phyloP scores from a whole-genome alignment of 2,888 invertebrate genomes.

The Incurvaria masculella region DNA sequence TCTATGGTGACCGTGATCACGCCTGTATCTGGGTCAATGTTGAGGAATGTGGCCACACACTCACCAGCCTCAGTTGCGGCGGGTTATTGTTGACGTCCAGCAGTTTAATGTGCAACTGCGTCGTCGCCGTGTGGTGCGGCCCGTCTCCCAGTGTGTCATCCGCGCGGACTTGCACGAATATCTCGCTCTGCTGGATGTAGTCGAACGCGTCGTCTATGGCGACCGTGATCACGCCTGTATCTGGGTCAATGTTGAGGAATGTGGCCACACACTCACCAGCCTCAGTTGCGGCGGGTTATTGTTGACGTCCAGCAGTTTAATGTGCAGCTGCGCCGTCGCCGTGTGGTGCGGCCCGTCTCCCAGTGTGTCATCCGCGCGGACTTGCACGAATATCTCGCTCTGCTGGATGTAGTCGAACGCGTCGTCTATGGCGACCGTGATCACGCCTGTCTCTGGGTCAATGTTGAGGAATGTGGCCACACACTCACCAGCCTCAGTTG shows the following conservation, averaged over 20 bases:
- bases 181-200: slow-evolving; percentile 56
- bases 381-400: slow-evolving; percentile 51
- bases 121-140: slow-evolving; percentile 42
- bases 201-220: slow-evolving; percentile 54
- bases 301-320: slow-evolving; percentile 66
- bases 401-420: slow-evolving; percentile 63
- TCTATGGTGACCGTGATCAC: slow-evolving; percentile 50
- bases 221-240: slow-evolving; percentile 57
- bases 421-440: slow-evolving; percentile 50
- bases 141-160: slow-evolving; percentile 40
- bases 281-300: slow-evolving; percentile 66
- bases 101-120: slow-evolving; percentile 59
- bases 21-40: slow-evolving; percentile 55
- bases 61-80: slow-evolving; percentile 62
- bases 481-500: slow-evolving; percentile 59
- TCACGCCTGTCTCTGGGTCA: slow-evolving; percentile 50
- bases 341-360: slow-evolving; percentile 36
- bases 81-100: slow-evolving; percentile 71
- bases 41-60: no score
- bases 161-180: slow-evolving; percentile 53
- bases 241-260: no score
- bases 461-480: slow-evolving; percentile 52
- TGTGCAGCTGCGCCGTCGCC: slow-evolving; percentile 52
- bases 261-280: no score
- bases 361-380: slow-evolving; percentile 47